Base-by-base conservation (phyloP, 2,888 invertebrate species). In the Trichacis sp. region DNA sequence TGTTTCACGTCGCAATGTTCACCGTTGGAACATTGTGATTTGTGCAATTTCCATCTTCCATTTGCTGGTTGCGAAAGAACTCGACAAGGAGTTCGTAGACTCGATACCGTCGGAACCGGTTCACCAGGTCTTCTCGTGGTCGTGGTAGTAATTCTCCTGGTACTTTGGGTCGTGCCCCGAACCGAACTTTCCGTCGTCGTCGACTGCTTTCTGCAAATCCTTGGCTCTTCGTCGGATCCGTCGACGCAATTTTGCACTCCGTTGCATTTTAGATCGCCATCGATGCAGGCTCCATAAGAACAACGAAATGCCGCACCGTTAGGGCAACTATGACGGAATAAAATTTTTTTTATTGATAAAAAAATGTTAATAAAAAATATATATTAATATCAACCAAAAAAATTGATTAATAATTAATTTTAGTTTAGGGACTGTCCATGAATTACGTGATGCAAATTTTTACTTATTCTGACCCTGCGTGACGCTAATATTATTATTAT, bases 221-320 rank as follows among this genome's bases (percentile, higher is more conserved):
- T 18, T 9, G 64, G 62, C 69, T 76, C 73, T 58, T 86, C 85
- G 62, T 86, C 86, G 0, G 85, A 85, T n/a, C 79, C 78, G 70
- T 86, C 85, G 0, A 69, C 80, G 54, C 85, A 86, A 62, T 86
- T 73, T 8, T 14, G 15, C n/a, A 67, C 58, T 0, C 80, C 79
- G 61, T 86, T 77, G 66, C 85, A 86, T 42, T 70, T 76, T 18
- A 75, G 66, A 46, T 77, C 72, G 1, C 72, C 69, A 47, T 84
- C 81, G 20, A 85, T 82, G 62, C 85, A 86, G 4, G 81, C 85
- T 9, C 85, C 85, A 59, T 86, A 86, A 1, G 69, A 45, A 61
- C 85, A 86, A 15, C 79, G 81, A 57, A 85, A 86, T 8, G 74
- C 70, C 12, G 69, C 72, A 2, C 71, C 42, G 0, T 79, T 74